Percentiles rank a stretch among this genome's conserved stretches.
phyloP scores from a whole-genome alignment of 1,140 invertebrate genomes.

The Aphaenogaster rudis region DNA sequence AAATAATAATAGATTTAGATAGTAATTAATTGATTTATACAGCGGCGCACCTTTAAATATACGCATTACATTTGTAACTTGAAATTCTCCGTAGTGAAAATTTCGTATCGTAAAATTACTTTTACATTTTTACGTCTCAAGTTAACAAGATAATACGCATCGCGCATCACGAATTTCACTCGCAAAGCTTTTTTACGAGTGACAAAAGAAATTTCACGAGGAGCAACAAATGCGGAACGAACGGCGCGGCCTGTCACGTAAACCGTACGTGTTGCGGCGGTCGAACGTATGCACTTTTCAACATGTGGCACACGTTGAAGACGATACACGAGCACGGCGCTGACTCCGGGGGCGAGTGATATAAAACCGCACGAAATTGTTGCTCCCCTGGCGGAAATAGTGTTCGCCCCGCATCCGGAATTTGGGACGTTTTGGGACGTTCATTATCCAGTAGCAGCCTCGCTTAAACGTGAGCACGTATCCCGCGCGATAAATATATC shows the following conservation, averaged over 20 bases:
- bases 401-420: conserved; percentile 66
- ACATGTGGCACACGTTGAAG: conserved; percentile 64
- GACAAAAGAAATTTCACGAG: conserved; percentile 16
- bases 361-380: conserved; percentile 77
- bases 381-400: conserved; percentile 75
- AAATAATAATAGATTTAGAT: not conserved
- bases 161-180: not conserved
- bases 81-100: not conserved
- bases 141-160: not conserved
- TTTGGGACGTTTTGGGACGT: conserved; percentile 71
- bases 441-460: conserved; percentile 73
- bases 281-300: conserved; percentile 51
- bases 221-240: conserved; percentile 16
- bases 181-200: not conserved
- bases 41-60: too few species aligned
- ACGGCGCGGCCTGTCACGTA: conserved; percentile 41
- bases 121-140: not conserved
- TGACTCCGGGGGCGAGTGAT: conserved; percentile 33
- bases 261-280: conserved; percentile 51
- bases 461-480: conserved; percentile 72
- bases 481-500: conserved; percentile 56
- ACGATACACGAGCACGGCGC: conserved; percentile 16
- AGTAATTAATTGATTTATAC: not conserved
- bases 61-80: not conserved
- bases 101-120: not conserved